A percentile compares a stretch with the other conserved stretches of the same genome.
These are phyloP conservation scores for Regulus satrapa DNA, from an alignment of 2,113 vertebrate species.

Conservation along the genomic window DNA sequence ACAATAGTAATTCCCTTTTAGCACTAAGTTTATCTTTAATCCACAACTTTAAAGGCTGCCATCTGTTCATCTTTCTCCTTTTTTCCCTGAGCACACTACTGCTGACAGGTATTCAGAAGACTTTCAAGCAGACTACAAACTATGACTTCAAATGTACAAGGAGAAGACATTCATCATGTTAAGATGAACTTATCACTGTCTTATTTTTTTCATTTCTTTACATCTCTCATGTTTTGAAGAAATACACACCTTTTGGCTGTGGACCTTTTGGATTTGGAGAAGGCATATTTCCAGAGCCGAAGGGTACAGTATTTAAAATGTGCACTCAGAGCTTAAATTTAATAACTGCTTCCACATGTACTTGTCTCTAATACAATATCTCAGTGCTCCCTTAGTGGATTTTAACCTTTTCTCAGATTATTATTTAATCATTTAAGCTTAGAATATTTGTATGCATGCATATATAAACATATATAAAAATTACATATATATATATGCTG, in stretches of 20 bases:
- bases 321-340: neutral
- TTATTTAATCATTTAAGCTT: neutral
- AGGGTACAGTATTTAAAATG: neutral
- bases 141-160: neutral
- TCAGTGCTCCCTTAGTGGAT: neutral
- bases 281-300: neutral
- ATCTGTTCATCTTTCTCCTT: conserved; percentile 4
- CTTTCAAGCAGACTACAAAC: neutral
- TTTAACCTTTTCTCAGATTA: neutral
- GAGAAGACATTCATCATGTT: neutral
- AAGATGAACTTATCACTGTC: neutral
- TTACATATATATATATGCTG: neutral
- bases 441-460: neutral
- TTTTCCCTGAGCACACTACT: neutral
- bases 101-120: neutral
- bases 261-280: neutral
- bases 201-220: neutral
- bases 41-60: neutral
- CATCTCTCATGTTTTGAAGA: neutral
- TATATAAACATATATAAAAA: accelerated
- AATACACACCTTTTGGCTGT: neutral
- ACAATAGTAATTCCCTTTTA: neutral
- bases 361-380: neutral
- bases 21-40: conserved; percentile 4
- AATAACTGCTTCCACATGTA: neutral